Evolutionary conservation across 2,888 invertebrate genomes (phyloP).

Genomic region (Trichogramma evanescens): DNA sequence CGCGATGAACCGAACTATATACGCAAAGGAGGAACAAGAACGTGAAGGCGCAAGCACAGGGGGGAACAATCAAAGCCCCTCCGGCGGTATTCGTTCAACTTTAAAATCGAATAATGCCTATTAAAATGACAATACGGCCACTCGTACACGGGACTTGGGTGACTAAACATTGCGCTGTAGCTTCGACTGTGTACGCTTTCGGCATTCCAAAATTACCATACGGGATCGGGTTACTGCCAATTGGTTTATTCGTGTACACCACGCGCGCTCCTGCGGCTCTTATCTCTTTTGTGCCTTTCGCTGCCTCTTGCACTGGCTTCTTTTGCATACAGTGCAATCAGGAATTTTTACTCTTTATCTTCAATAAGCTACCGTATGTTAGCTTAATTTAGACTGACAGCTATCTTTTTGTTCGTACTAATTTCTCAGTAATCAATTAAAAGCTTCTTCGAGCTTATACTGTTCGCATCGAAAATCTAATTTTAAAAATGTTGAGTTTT

Average conservation of each 20-base stretch:
- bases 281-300: not conserved
- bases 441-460: no score
- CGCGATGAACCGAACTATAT: no score
- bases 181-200: conserved; percentile 27
- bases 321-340: not conserved
- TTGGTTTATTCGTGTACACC: conserved; percentile 34
- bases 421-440: no score
- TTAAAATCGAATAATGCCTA: conserved; percentile 48
- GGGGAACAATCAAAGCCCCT: conserved; percentile 43
- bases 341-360: no score
- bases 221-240: conserved; percentile 46
- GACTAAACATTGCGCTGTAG: conserved; percentile 44
- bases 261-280: conserved; percentile 6
- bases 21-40: no score
- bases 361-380: no score
- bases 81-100: conserved; percentile 44
- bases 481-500: no score
- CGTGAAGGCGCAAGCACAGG: no score
- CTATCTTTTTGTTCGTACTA: no score
- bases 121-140: conserved; percentile 46
- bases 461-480: no score
- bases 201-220: conserved; percentile 39
- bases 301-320: not conserved
- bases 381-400: no score
- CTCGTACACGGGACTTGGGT: conserved; percentile 30